phyloP scores from a whole-genome alignment of 1,140 invertebrate genomes.

The Coptotermes formosanus region DNA sequence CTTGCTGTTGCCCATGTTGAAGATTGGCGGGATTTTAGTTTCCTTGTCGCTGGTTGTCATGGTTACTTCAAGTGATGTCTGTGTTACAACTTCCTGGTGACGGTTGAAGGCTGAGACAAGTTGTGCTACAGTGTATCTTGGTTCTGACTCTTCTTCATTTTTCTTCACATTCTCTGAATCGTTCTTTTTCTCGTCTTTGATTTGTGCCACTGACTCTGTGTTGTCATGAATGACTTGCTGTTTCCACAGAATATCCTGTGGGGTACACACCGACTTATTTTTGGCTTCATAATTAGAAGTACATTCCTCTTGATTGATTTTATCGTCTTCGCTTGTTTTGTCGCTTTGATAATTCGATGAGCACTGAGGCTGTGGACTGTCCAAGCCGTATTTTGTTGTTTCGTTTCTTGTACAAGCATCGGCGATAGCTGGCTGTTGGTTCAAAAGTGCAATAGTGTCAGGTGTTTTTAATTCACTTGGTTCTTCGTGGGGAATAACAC shows the following conservation, averaged over 20 bases:
- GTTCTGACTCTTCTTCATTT: slow-evolving; percentile 51
- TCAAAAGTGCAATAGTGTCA: background rate
- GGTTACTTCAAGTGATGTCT: slow-evolving; percentile 51
- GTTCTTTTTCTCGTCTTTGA: background rate
- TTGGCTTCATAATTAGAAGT: too few relatives aligned
- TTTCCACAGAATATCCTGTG: too few relatives aligned
- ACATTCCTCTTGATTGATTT: too few relatives aligned
- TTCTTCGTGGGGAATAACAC: background rate
- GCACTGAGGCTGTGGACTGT: background rate
- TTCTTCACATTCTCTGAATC: background rate
- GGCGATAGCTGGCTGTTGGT: background rate
- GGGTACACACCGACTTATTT: too few relatives aligned
- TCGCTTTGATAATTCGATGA: background rate
- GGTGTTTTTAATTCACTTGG: background rate
- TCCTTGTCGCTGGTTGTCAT: slow-evolving; percentile 45
- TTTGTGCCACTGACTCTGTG: background rate
- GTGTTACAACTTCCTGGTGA: slow-evolving; percentile 51
- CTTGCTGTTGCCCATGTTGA: slow-evolving; percentile 36
- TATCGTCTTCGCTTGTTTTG: too few relatives aligned
- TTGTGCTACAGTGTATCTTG: slow-evolving; percentile 54
- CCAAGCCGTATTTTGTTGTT: background rate
- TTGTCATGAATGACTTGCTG: background rate
- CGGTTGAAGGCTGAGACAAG: slow-evolving; percentile 55
- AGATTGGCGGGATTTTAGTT: slow-evolving; percentile 35
- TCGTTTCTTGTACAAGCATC: background rate